Base-by-base conservation (phyloP, 2,888 invertebrate genomes). In the Caenorhabditis doughertyi region DNA sequence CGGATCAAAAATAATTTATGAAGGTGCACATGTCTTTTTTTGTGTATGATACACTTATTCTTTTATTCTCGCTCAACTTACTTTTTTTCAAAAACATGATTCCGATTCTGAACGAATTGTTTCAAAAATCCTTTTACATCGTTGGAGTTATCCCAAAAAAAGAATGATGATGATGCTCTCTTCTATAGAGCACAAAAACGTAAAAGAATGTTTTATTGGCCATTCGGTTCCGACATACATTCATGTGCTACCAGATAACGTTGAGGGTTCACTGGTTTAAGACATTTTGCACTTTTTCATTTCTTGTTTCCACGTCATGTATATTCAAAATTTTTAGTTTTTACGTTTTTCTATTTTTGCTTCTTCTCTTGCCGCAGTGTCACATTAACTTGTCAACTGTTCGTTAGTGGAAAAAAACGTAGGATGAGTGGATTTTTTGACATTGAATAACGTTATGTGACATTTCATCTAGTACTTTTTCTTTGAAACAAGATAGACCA, bases 191-290 rank as follows among this genome's bases (percentile, higher is more conserved):
- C 56, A 72, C 44, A 47, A 29, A 53, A 72, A 39, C 16, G n/a
- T 23, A 16, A 62, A 62, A 72, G 62, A 60, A 62, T 72, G 72
- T 72, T 72, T 72, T 72, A 72, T 62, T 35, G 60, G 72, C 72
- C 72, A 72, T 72, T 72, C 72, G 51, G 72, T 62, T 62, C 72
- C 72, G 44, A 27, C 53, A 68, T 55, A 21, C 53, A 51, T 65
- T 51, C 65, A 65, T 65, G 51, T 65, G 32, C 32, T 49, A 49
- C 29, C 44, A 47, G 42, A 18, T 21, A 42, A 16, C 16, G 9
- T 29, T 27, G 9, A 32, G 9, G 32, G 9, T 32, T 32, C 4
- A 7, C 32, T 32, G 32, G 32, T 18, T 47, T n/a, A n/a, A n/a
- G 47, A 29, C n/a, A 8, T 49, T 51, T 51, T 32, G n/a, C 32